These are phyloP conservation scores for Pammene aurita DNA, from an alignment of 2,888 invertebrate genomes.

Conservation along the genomic window DNA sequence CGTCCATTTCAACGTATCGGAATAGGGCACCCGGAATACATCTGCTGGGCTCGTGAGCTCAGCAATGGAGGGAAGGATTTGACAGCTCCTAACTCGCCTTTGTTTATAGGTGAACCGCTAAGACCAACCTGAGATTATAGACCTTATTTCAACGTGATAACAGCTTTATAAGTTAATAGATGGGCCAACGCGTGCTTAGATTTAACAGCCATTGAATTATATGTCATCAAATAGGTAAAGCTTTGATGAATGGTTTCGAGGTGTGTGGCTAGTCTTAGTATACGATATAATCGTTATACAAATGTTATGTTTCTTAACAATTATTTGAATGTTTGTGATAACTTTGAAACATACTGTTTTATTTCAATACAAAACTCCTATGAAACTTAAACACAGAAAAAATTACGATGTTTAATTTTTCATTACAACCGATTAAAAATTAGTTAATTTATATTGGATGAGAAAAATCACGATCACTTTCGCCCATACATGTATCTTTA, in stretches of 20 bases:
- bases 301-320: background rate
- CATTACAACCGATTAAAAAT: too few species aligned
- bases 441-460: too few species aligned
- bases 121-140: slow-evolving; percentile 4
- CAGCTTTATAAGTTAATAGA: background rate
- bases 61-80: slow-evolving; percentile 75
- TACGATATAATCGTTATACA: background rate
- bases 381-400: too few species aligned
- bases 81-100: slow-evolving; percentile 73
- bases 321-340: too few species aligned
- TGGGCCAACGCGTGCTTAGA: background rate
- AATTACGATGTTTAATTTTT: too few species aligned
- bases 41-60: slow-evolving; percentile 74
- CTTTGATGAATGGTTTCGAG: slow-evolving; percentile 13
- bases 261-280: slow-evolving; percentile 1
- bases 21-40: slow-evolving; percentile 56
- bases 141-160: background rate
- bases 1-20: slow-evolving; percentile 13
- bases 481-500: too few species aligned
- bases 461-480: too few species aligned
- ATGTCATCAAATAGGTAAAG: slow-evolving; percentile 22
- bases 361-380: too few species aligned
- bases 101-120: slow-evolving; percentile 62
- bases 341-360: too few species aligned
- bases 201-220: slow-evolving; percentile 15